Percentiles rank a stretch among this genome's conserved stretches.
Evolutionary conservation across 1,140 invertebrate genomes (phyloP).

Genomic region (Drosophila saltans): DNA sequence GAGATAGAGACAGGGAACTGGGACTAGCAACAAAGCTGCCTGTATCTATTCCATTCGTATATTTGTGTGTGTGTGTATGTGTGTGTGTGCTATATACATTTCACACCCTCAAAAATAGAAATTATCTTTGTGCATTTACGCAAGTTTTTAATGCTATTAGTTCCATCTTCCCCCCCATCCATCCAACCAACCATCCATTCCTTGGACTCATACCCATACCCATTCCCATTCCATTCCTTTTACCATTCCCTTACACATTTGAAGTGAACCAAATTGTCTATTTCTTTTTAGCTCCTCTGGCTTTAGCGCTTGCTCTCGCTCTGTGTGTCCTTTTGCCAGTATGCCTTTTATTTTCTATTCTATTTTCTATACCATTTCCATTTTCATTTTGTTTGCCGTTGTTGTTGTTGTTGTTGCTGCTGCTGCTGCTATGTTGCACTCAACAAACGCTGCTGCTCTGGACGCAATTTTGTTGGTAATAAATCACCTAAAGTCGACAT

Average conservation of each 20-base stretch:
- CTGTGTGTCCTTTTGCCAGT: constrained; percentile 44
- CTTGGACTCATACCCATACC: constrained; percentile 19
- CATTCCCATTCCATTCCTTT: constrained; percentile 15
- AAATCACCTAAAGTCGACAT: constrained; percentile 83
- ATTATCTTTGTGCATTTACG: constrained; percentile 80
- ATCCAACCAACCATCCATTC: constrained; percentile 10
- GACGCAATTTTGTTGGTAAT: constrained; percentile 83
- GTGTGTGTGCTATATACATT: constrained; percentile 64
- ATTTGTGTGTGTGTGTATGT: constrained; percentile 21
- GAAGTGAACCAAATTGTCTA: constrained; percentile 74
- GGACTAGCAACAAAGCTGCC: constrained; percentile 2
- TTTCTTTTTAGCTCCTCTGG: constrained; percentile 21
- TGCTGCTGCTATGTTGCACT: constrained; percentile 57
- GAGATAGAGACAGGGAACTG: background rate
- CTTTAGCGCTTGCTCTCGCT: constrained; percentile 28
- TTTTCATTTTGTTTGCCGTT: constrained; percentile 48
- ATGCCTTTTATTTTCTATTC: constrained; percentile 72
- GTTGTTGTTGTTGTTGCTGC: background rate
- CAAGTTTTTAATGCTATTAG: constrained; percentile 82
- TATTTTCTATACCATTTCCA: constrained; percentile 66
- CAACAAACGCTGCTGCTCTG: constrained; percentile 63
- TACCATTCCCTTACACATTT: constrained; percentile 34
- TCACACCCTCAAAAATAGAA: constrained; percentile 81
- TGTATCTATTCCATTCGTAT: constrained; percentile 5
- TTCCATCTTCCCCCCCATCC: constrained; percentile 65